A percentile compares a stretch with the other conserved stretches of the same genome.
These are phyloP conservation scores for Hylaeus volcanicus DNA, from an alignment of 1,140 invertebrate genomes.

Conservation along the genomic window DNA sequence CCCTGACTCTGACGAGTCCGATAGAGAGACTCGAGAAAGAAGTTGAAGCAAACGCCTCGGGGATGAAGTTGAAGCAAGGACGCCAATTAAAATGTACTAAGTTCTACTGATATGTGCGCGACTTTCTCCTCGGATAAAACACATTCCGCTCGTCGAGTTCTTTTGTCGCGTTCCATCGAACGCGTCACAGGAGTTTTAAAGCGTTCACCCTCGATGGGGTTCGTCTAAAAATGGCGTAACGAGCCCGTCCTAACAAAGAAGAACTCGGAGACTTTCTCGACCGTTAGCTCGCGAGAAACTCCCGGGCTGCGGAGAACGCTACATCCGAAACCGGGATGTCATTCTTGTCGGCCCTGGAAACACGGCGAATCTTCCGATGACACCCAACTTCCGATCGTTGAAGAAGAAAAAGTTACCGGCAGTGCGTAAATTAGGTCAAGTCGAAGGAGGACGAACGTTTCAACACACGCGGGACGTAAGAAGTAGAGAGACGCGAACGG, in stretches of 20 bases:
- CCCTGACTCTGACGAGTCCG: not conserved
- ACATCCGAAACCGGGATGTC: not conserved
- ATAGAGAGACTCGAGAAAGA: not conserved
- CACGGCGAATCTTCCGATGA: not conserved
- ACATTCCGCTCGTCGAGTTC: slow-evolving; percentile 37
- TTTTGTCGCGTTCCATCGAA: slow-evolving; percentile 14
- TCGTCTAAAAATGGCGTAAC: not conserved
- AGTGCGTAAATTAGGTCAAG: slow-evolving; percentile 44
- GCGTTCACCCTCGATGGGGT: not conserved
- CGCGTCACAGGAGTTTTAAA: not conserved
- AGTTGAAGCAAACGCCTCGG: slow-evolving; percentile 18
- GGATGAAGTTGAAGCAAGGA: slow-evolving; percentile 33
- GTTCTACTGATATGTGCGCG: slow-evolving; percentile 63
- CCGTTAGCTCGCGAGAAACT: not conserved
- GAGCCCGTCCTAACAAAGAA: slow-evolving; percentile 1
- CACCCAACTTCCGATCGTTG: slow-evolving; percentile 3
- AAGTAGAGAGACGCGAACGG: not conserved
- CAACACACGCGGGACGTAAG: not conserved
- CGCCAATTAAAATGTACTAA: slow-evolving; percentile 55
- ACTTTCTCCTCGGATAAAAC: slow-evolving; percentile 39
- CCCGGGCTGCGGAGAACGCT: not conserved
- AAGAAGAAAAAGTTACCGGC: slow-evolving; percentile 28
- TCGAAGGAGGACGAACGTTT: slow-evolving; percentile 32
- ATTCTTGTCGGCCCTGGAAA: not conserved
- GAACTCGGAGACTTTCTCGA: slow-evolving; percentile 37